A percentile compares a stretch with the other conserved stretches of the same genome.
Evolutionary conservation across 2,888 invertebrate species (phyloP).

Genomic region (Dynastes grantii): DNA sequence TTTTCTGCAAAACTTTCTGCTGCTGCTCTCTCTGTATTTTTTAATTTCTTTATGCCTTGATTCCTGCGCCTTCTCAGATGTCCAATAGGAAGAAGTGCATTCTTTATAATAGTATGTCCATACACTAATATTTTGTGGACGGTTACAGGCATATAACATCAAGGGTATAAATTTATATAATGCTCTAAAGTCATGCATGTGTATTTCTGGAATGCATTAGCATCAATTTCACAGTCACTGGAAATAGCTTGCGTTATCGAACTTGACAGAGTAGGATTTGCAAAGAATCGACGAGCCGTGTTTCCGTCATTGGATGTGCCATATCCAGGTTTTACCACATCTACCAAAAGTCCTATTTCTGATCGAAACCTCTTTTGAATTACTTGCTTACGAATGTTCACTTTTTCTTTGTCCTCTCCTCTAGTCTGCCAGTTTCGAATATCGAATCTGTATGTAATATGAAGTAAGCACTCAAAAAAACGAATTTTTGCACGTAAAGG

Average conservation of each 20-base stretch:
- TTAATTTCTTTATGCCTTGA: too few species aligned
- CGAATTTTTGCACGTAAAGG: constrained; percentile 2
- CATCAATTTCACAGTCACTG: neutral
- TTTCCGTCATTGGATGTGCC: constrained; percentile 10
- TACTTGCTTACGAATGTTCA: neutral
- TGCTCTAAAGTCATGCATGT: too few species aligned
- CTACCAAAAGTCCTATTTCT: neutral
- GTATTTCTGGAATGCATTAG: too few species aligned
- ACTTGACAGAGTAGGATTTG: neutral
- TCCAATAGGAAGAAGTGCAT: neutral
- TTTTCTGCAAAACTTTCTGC: too few species aligned
- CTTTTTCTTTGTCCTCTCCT: neutral
- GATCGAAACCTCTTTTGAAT: neutral
- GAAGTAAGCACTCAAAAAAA: constrained; percentile 22
- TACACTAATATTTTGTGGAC: neutral
- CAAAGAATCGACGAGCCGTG: constrained; percentile 15
- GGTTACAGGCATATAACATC: too few species aligned
- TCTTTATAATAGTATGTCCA: neutral
- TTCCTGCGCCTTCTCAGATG: neutral
- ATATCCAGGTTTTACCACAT: neutral
- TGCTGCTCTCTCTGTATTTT: too few species aligned
- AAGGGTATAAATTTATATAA: too few species aligned
- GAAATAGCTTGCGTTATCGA: neutral
- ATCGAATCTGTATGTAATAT: neutral
- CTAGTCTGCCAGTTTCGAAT: neutral